These are phyloP conservation scores for Anoura caudifer DNA, from an alignment of 2,113 vertebrate genomes.

Conservation along the genomic window DNA sequence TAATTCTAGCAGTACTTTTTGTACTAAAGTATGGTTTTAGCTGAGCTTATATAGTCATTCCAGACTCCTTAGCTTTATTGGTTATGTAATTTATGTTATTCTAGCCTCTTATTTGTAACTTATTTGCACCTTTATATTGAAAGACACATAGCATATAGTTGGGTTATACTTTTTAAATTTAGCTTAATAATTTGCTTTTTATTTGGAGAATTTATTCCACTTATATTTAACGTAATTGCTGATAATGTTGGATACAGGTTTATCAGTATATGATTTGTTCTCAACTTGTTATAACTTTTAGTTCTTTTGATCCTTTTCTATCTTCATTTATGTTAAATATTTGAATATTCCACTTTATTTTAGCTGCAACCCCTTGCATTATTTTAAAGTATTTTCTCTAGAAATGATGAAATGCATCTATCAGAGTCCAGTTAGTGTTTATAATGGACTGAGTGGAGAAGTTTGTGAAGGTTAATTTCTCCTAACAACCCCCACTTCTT, in stretches of 20 bases:
- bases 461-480: not conserved
- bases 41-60: not conserved
- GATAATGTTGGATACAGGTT: not conserved
- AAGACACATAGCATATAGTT: not conserved
- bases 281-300: not conserved
- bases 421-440: not conserved
- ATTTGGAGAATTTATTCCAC: not conserved
- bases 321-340: not conserved
- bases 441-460: not conserved
- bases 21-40: not conserved
- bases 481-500: not conserved
- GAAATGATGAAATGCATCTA: not conserved
- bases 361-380: not conserved
- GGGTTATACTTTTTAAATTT: not conserved
- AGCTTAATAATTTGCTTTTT: not conserved
- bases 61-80: not conserved
- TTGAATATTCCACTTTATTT: not conserved
- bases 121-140: not conserved
- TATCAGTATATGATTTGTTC: not conserved
- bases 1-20: not conserved
- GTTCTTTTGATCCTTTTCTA: not conserved
- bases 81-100: not conserved
- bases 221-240: not conserved
- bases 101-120: not conserved
- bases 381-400: not conserved